Percentiles rank a stretch among this genome's conserved stretches.
Conservation (phyloP, 64 coral and sea anemone species). For the Trachythela sp. region DNA sequence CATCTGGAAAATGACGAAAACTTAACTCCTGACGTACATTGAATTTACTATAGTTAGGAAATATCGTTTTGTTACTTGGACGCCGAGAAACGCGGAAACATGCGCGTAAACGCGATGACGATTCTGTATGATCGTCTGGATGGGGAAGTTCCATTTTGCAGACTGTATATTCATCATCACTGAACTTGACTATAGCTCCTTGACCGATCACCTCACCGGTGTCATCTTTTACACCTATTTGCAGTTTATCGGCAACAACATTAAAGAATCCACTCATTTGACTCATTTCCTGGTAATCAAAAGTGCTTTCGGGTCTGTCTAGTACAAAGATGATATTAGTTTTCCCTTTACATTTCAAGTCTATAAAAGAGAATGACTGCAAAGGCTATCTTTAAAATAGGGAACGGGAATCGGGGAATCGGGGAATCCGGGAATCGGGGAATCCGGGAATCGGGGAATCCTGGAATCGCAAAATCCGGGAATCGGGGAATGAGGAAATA, state of each 20-base stretch:
- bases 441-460: too few species aligned
- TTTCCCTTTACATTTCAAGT: not conserved
- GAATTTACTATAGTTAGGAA: too few species aligned
- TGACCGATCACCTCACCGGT: conserved; percentile 27
- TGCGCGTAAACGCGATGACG: not conserved
- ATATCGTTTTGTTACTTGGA: too few species aligned
- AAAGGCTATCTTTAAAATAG: too few species aligned
- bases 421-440: too few species aligned
- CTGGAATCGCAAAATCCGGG: too few species aligned
- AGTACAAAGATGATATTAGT: not conserved
- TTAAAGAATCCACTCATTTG: conserved; percentile 12
- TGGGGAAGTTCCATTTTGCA: not conserved
- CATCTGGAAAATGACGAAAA: too few species aligned
- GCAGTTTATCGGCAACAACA: not conserved
- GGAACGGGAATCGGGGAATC: too few species aligned
- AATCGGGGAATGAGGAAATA: too few species aligned
- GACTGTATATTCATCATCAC: not conserved
- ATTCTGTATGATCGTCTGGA: not conserved
- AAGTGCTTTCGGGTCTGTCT: conserved; percentile 7
- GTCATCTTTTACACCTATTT: conserved; percentile 25
- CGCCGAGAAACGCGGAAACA: too few species aligned
- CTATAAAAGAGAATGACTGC: not conserved
- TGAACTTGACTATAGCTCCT: conserved; percentile 25
- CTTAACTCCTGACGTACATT: too few species aligned
- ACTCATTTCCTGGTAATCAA: not conserved